Conservation (phyloP, 2,888 invertebrate species). For the Acanthoscelides obtectus region DNA sequence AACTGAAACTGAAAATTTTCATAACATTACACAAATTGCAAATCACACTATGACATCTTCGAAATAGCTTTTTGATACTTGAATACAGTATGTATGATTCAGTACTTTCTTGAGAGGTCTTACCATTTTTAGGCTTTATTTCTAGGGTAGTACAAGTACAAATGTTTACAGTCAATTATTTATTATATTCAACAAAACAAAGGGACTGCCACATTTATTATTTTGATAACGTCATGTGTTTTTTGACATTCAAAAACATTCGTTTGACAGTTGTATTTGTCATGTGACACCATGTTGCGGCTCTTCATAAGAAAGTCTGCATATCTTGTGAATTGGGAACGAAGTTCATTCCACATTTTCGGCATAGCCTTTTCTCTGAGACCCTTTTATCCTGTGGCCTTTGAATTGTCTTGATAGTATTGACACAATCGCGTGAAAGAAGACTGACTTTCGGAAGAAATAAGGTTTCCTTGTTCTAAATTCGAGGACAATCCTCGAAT, state of each 20-base stretch:
- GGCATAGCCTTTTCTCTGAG: too few relatives aligned
- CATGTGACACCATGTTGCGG: neutral
- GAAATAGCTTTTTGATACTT: neutral
- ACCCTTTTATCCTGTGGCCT: too few relatives aligned
- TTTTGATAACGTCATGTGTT: neutral
- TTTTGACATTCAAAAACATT: neutral
- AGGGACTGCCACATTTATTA: neutral
- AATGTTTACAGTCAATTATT: neutral
- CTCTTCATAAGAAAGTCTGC: neutral
- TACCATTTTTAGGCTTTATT: neutral
- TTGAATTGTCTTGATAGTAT: too few relatives aligned
- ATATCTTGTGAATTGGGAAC: too few relatives aligned
- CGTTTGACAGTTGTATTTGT: neutral
- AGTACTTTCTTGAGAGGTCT: neutral
- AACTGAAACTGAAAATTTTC: slow-evolving; percentile 62
- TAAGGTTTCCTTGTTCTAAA: too few relatives aligned
- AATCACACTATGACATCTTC: neutral
- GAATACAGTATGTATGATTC: neutral
- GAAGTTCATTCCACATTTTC: too few relatives aligned
- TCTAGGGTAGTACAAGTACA: neutral
- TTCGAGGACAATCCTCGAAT: too few relatives aligned
- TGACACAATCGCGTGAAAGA: too few relatives aligned
- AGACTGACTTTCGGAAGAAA: too few relatives aligned
- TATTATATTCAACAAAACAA: neutral
- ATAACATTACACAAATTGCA: neutral